phyloP scores from a whole-genome alignment of 1,140 invertebrate species.

The Lasioglossum baleicum region DNA sequence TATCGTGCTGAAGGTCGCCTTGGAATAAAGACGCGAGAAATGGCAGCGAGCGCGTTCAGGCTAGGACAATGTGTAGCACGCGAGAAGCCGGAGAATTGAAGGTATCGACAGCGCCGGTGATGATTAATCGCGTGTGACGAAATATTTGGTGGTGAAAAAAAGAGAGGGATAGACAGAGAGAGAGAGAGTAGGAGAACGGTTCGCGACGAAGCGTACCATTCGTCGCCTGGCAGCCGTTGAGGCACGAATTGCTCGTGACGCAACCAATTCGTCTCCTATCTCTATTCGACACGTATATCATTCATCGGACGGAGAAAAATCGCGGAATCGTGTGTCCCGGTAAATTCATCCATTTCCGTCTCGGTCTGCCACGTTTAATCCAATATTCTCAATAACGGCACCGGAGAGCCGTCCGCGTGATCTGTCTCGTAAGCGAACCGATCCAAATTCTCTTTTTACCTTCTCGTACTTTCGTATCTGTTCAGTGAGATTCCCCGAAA shows the following conservation, averaged over 20 bases:
- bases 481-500: no score
- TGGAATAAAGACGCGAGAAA: neutral
- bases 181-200: neutral
- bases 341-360: slow-evolving; percentile 43
- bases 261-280: slow-evolving; percentile 53
- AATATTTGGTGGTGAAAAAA: slow-evolving; percentile 10
- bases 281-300: slow-evolving; percentile 55
- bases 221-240: slow-evolving; percentile 37
- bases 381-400: slow-evolving; percentile 6
- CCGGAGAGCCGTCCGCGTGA: neutral
- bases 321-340: slow-evolving; percentile 28
- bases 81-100: neutral
- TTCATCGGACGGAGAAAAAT: slow-evolving; percentile 59
- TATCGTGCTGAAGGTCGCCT: no score
- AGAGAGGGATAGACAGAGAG: neutral
- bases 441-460: neutral
- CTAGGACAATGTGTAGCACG: neutral
- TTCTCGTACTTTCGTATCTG: no score
- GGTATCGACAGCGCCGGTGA: slow-evolving; percentile 18
- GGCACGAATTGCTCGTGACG: slow-evolving; percentile 53
- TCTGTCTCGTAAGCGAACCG: neutral
- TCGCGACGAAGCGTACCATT: slow-evolving; percentile 43
- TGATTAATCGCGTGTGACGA: slow-evolving; percentile 42
- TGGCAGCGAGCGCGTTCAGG: neutral
- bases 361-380: slow-evolving; percentile 33